Evolutionary conservation across 2,888 invertebrate genomes (phyloP).

Genomic region (Metellina segmentata): DNA sequence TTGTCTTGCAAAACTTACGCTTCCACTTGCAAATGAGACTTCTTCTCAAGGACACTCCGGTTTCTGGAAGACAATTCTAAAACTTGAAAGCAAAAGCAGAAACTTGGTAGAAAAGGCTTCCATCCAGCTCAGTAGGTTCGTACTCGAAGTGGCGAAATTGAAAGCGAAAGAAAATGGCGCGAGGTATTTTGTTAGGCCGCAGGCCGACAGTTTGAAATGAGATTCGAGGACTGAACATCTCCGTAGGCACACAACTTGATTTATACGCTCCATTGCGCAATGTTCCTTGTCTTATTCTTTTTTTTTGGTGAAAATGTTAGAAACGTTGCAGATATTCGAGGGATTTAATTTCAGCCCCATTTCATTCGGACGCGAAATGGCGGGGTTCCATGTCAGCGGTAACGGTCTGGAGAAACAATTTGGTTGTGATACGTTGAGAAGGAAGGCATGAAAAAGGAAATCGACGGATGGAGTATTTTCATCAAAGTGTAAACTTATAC

Average conservation of each 20-base stretch:
- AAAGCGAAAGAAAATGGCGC: not conserved
- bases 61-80: not conserved
- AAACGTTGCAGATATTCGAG: not conserved
- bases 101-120: not conserved
- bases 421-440: no score
- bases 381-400: not conserved
- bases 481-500: no score
- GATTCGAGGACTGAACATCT: not conserved
- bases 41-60: no score
- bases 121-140: not conserved
- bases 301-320: not conserved
- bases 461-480: no score
- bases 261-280: not conserved
- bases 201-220: not conserved
- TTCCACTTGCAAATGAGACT: no score
- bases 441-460: no score
- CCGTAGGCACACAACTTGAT: conserved; percentile 1
- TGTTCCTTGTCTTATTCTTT: not conserved
- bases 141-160: not conserved
- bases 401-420: no score
- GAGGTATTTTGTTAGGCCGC: not conserved
- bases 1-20: no score
- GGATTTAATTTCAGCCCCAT: not conserved
- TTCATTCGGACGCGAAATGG: not conserved
- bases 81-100: not conserved